A percentile compares a stretch with the other conserved stretches of the same genome.
phyloP scores from a whole-genome alignment of 2,888 invertebrate species.

The Allophyes oxyacanthae region DNA sequence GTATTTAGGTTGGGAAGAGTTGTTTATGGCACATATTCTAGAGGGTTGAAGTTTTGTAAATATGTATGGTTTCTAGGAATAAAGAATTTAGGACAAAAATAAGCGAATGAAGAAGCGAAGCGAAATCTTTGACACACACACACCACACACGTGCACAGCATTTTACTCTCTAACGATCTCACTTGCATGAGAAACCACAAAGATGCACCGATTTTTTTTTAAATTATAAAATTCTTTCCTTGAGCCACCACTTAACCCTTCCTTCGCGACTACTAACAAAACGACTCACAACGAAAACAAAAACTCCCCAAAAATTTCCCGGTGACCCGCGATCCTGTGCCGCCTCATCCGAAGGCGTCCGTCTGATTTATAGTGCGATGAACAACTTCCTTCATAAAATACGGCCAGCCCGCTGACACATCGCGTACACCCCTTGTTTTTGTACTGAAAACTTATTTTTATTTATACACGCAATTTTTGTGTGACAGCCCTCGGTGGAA shows the following conservation, averaged over 20 bases:
- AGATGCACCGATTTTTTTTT: no score
- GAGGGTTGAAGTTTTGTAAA: constrained; percentile 4
- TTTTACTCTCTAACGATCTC: no score
- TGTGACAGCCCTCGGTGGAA: constrained; percentile 15
- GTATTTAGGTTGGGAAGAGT: neutral
- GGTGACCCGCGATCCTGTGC: constrained; percentile 46
- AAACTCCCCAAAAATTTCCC: neutral
- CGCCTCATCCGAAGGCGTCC: constrained; percentile 62
- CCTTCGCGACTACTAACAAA: neutral
- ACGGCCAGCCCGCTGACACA: constrained; percentile 59
- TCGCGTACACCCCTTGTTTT: constrained; percentile 54
- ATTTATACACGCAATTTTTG: constrained; percentile 44
- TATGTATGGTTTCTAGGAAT: constrained; percentile 10
- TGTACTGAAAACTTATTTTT: constrained; percentile 50
- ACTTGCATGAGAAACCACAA: no score
- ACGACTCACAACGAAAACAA: neutral
- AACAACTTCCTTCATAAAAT: constrained; percentile 83
- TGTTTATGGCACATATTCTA: constrained; percentile 9
- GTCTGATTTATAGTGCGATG: constrained; percentile 81
- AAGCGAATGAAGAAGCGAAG: no score
- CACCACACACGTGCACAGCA: no score
- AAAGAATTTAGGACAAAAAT: no score
- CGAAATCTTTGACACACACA: no score
- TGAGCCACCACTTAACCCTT: no score
- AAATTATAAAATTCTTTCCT: no score